These are phyloP conservation scores for Colius striatus DNA, from an alignment of 2,113 vertebrate species.

Conservation along the genomic window DNA sequence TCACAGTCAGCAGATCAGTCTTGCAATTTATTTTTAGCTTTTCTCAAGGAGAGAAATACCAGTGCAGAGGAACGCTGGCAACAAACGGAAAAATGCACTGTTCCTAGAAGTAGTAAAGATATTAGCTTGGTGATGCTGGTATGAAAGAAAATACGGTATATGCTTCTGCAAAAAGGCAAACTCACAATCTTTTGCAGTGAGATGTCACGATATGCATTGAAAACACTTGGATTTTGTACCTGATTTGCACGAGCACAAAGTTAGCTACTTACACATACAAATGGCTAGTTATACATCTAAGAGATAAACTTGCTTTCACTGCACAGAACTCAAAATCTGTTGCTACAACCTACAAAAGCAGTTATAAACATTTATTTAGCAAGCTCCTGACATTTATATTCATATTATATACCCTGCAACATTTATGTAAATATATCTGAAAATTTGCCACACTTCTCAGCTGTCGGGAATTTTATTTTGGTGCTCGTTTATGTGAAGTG, in stretches of 20 bases:
- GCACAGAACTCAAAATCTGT: background rate
- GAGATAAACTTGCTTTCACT: background rate
- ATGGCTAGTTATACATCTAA: background rate
- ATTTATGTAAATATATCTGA: background rate
- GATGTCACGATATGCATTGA: background rate
- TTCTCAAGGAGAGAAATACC: conserved; percentile 7
- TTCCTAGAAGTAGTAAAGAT: conserved; percentile 10
- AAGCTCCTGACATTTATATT: background rate
- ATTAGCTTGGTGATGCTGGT: background rate
- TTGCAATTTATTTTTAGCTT: conserved; percentile 48
- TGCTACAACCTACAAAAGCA: background rate
- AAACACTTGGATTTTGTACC: background rate
- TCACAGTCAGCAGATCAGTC: conserved; percentile 56
- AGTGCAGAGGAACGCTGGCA: background rate
- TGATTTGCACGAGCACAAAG: background rate
- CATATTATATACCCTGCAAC: background rate
- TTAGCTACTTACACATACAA: background rate
- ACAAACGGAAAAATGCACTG: background rate
- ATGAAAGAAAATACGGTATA: background rate
- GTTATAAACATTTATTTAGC: conserved; percentile 1
- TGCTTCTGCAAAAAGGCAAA: background rate
- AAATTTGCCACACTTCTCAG: background rate
- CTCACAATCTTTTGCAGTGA: background rate
- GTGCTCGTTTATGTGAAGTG: background rate
- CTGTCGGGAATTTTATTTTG: background rate